Percentiles rank a stretch among this genome's conserved stretches.
Conservation (phyloP, 2,113 vertebrate species). For the Hiodon tergisus region DNA sequence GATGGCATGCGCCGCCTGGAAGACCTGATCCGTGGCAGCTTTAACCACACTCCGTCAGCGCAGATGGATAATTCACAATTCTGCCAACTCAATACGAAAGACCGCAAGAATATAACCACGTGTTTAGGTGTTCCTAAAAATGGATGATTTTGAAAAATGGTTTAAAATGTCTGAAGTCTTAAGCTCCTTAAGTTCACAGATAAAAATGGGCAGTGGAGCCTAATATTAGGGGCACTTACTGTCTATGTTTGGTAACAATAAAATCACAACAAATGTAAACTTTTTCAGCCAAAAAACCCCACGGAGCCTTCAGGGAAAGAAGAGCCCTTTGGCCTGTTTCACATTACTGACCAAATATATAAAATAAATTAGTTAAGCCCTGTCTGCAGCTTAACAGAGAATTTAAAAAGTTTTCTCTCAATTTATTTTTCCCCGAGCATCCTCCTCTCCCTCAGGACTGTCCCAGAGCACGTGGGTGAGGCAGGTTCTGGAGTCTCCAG, state of each 20-base stretch:
- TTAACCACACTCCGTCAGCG: no score
- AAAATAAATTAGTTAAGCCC: not conserved
- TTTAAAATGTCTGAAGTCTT: not conserved
- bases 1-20: no score
- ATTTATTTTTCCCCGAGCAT: no score
- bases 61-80: no score
- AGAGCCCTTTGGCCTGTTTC: not conserved
- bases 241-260: not conserved
- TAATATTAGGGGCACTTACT: not conserved
- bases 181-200: not conserved
- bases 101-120: no score
- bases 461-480: no score
- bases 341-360: not conserved
- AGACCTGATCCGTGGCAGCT: not conserved
- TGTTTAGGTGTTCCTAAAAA: no score
- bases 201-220: not conserved
- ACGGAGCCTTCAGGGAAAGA: not conserved
- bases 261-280: not conserved
- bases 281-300: constrained; percentile 3
- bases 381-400: no score
- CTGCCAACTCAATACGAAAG: no score
- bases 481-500: no score
- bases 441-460: no score
- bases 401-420: not conserved
- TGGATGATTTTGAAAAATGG: no score